Evolutionary conservation across 2,113 vertebrate species (phyloP).

Genomic region (Oxyruncus cristatus): DNA sequence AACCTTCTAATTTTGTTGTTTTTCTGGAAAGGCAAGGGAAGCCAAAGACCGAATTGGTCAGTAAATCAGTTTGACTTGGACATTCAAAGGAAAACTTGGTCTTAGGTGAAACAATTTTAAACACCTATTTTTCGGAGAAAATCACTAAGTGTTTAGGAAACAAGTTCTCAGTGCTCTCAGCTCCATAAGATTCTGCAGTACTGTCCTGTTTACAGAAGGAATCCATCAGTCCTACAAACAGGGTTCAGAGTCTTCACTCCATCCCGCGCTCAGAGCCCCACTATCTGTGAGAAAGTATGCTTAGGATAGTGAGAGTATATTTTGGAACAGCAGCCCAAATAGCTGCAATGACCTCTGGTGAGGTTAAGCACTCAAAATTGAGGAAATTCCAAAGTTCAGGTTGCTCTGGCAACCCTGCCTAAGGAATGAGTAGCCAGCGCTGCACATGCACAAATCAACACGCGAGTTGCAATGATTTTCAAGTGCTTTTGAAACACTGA

Average conservation of each 20-base stretch:
- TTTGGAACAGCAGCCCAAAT: neutral
- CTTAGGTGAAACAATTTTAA: neutral
- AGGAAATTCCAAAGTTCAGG: constrained; percentile 30
- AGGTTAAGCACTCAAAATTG: neutral
- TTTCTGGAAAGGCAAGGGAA: neutral
- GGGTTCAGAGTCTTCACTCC: neutral
- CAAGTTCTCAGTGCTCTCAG: neutral
- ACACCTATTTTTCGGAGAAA: neutral
- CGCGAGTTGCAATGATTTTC: neutral
- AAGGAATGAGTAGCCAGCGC: neutral
- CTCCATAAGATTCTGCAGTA: neutral
- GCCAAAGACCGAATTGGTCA: neutral
- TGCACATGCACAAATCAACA: neutral
- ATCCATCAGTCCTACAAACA: neutral
- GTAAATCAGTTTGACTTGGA: neutral
- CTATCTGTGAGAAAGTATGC: neutral
- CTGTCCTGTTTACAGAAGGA: neutral
- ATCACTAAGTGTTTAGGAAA: neutral
- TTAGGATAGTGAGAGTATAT: neutral
- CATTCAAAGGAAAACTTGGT: neutral
- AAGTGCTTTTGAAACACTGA: neutral
- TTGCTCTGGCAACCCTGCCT: constrained; percentile 10
- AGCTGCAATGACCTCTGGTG: neutral
- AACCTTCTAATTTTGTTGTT: neutral
- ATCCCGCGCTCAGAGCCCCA: neutral